Base-by-base conservation (phyloP, 2,113 vertebrate species). In the Boleophthalmus pectinirostris region DNA sequence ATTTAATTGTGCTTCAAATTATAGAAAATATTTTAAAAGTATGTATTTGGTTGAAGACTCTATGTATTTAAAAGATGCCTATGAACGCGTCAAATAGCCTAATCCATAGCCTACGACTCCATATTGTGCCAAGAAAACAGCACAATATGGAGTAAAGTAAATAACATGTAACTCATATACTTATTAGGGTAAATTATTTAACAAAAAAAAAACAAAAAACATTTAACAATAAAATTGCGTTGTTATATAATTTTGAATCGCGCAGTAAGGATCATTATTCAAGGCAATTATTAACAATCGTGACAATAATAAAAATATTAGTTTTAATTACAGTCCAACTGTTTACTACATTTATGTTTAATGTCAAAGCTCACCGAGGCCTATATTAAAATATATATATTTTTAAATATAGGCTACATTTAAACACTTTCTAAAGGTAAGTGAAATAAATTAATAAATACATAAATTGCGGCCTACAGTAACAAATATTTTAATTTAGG, bases 31-130 rank as follows among this genome's bases (percentile, higher is more conserved):
- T n/a, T 10, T n/a, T 3, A 54, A 54, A 53, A 1, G 20, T 54
- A 6, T 54, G n/a, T 54, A 54, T 54, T 54, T 54, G n/a, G 5
- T n/a, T 0, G n/a, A n/a, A 10, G n/a, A n/a, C 2, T n/a, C 20
- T 20, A 0, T 8, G 51, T 18, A 1, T 58, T 56, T 23, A 56
- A 56, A 15, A 12, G 21, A 7, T 21, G 5, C 24, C 56, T 23
- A 15, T 58, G 3, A 25, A 25, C 24, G 23, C 24, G 23, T n/a
- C 8, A 46, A 11, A 61, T n/a, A 54, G 51, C 18, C 8, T 77
- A 80, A 89, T 89, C 81, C 61, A 83, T 85, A 86, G 64, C 66
- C 69, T 54, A 75, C 35, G 70, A 45, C 43, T 81, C 60, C 25
- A 38, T 49, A 49, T 3, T 29, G 35, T 38, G 35, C 6, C 4